phyloP scores from a whole-genome alignment of 2,888 invertebrate species.

The Synergus itoensis region DNA sequence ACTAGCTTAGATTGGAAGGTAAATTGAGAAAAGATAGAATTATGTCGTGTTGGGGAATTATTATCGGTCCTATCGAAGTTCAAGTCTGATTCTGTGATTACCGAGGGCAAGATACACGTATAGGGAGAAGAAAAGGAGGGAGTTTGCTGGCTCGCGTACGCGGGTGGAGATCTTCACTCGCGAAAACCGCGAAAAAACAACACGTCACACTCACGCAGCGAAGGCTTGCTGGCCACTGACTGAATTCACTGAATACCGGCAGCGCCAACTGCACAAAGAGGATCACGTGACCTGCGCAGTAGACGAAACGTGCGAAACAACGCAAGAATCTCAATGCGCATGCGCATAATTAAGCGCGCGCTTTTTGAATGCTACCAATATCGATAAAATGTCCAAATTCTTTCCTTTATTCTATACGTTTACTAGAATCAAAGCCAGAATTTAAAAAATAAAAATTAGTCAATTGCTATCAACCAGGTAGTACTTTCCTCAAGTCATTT shows the following conservation, averaged over 20 bases:
- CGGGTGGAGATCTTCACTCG: constrained; percentile 45
- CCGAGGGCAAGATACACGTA: constrained; percentile 3
- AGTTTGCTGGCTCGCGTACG: constrained; percentile 53
- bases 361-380: too few relatives aligned
- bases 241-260: not conserved
- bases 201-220: constrained; percentile 51
- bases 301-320: not conserved
- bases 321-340: too few relatives aligned
- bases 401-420: too few relatives aligned
- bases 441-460: too few relatives aligned
- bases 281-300: constrained; percentile 48
- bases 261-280: constrained; percentile 44
- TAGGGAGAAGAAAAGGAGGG: constrained; percentile 50
- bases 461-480: too few relatives aligned
- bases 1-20: not conserved
- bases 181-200: constrained; percentile 23
- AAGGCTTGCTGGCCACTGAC: constrained; percentile 57
- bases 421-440: too few relatives aligned
- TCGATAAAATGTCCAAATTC: too few relatives aligned
- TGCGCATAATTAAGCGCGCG: too few relatives aligned
- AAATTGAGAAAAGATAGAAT: not conserved
- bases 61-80: not conserved
- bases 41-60: not conserved
- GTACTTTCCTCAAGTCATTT: too few relatives aligned
- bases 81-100: not conserved